Conservation (phyloP, 1,140 invertebrate genomes). For the Drosophila carrolli region DNA sequence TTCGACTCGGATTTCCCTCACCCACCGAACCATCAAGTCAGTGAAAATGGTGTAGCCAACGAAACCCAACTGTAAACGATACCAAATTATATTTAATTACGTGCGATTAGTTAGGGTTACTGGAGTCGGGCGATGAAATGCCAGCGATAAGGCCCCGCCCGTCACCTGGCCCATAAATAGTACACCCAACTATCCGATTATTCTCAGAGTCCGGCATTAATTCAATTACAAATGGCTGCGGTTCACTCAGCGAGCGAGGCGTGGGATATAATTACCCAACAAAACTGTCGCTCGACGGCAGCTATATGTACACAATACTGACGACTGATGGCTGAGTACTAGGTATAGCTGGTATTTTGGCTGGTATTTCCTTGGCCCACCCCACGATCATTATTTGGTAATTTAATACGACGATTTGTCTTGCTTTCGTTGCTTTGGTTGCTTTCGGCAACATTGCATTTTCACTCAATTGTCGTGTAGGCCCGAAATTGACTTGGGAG, state of each 20-base stretch:
- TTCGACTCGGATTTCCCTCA: constrained; percentile 38
- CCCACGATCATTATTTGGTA: constrained; percentile 70
- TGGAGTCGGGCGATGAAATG: constrained; percentile 81
- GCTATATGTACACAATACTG: constrained; percentile 4
- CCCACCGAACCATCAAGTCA: constrained; percentile 4
- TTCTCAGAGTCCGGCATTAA: constrained; percentile 60
- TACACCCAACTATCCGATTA: constrained; percentile 21
- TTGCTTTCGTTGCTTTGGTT: constrained; percentile 75
- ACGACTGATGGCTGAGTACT: constrained; percentile 17
- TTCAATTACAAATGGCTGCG: constrained; percentile 82
- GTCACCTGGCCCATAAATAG: constrained; percentile 67
- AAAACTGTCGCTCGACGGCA: constrained; percentile 26
- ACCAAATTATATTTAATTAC: constrained; percentile 84
- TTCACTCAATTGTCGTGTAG: constrained; percentile 76
- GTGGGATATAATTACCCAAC: constrained; percentile 76
- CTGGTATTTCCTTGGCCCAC: constrained; percentile 30
- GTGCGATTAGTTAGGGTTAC: constrained; percentile 84
- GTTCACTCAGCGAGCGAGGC: constrained; percentile 44
- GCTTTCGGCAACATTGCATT: constrained; percentile 66
- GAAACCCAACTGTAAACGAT: constrained; percentile 80
- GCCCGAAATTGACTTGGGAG: constrained; percentile 76
- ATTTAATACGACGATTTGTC: constrained; percentile 84
- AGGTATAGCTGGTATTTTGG: constrained; percentile 12
- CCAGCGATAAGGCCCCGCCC: constrained; percentile 68
- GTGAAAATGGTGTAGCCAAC: constrained; percentile 46